Evolutionary conservation across 2,888 invertebrate species (phyloP).

Genomic region (Drosophila birchii): DNA sequence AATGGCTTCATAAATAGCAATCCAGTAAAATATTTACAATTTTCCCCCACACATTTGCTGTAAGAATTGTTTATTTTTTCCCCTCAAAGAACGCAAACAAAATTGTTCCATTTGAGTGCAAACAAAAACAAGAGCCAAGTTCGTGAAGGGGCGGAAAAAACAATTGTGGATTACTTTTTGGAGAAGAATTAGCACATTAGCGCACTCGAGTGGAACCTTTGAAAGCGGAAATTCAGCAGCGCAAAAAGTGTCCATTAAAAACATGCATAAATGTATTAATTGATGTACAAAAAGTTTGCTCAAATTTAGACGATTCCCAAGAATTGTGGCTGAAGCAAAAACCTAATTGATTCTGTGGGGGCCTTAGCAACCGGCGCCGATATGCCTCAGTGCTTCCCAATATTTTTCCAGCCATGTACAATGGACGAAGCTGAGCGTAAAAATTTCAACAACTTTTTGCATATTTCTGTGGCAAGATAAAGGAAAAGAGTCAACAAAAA

Average conservation of each 20-base stretch:
- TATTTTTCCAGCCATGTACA: constrained; percentile 62
- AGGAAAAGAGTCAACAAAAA: not conserved
- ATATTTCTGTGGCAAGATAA: constrained; percentile 15
- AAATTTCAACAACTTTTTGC: constrained; percentile 67
- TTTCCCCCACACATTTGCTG: constrained; percentile 38
- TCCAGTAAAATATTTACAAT: constrained; percentile 59
- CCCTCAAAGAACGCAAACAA: constrained; percentile 19
- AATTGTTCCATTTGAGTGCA: constrained; percentile 24
- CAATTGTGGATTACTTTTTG: constrained; percentile 18
- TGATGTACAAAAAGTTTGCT: constrained; percentile 48
- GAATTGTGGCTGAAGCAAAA: constrained; percentile 41
- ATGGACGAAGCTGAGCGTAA: constrained; percentile 72
- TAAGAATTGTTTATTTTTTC: constrained; percentile 44
- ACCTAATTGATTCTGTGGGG: constrained; percentile 71
- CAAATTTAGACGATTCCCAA: constrained; percentile 34
- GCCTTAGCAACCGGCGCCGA: constrained; percentile 63
- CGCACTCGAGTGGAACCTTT: constrained; percentile 69
- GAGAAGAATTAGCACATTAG: constrained; percentile 55
- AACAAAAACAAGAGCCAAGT: constrained; percentile 36
- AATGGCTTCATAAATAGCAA: constrained; percentile 69
- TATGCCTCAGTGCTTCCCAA: constrained; percentile 59
- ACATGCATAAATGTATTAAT: constrained; percentile 64
- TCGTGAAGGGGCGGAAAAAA: not conserved
- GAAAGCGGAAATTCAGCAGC: constrained; percentile 54
- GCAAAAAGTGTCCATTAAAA: constrained; percentile 76